Evolutionary conservation across 2,113 vertebrate genomes (phyloP).

Genomic region (Triplophysa tibetana): DNA sequence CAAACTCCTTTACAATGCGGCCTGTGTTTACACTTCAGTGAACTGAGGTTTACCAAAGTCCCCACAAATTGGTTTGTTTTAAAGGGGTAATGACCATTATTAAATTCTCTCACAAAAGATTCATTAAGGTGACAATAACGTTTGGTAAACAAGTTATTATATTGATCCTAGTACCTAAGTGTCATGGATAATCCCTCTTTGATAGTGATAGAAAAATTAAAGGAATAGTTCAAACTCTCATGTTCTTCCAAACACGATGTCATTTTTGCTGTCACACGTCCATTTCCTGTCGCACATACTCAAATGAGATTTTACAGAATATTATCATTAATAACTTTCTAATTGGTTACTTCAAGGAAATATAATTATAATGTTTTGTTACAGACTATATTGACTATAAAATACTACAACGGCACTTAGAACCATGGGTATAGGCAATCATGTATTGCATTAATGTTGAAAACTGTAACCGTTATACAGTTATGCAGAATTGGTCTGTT

Average conservation of each 20-base stretch:
- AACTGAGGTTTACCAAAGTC: slow-evolving; percentile 4
- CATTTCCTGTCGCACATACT: no score
- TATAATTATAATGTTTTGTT: no score
- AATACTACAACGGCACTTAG: no score
- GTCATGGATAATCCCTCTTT: not conserved
- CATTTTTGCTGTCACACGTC: no score
- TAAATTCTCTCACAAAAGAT: slow-evolving; percentile 31
- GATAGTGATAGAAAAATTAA: no score
- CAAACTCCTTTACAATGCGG: slow-evolving; percentile 27
- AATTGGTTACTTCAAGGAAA: no score
- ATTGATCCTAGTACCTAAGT: not conserved
- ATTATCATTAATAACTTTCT: no score
- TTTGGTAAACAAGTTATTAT: slow-evolving; percentile 39
- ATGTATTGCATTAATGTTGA: not conserved
- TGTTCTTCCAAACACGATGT: no score
- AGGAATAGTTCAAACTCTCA: no score
- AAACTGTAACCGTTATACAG: not conserved
- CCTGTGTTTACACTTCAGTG: slow-evolving; percentile 39
- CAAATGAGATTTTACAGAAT: no score
- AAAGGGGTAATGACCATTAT: slow-evolving; percentile 30
- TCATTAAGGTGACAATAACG: slow-evolving; percentile 40
- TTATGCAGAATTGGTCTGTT: not conserved
- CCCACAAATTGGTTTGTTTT: slow-evolving; percentile 41
- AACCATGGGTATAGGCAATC: no score
- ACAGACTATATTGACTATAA: no score